Conservation (phyloP, 2,113 vertebrate species). For the Ceuthmochares aereus region DNA sequence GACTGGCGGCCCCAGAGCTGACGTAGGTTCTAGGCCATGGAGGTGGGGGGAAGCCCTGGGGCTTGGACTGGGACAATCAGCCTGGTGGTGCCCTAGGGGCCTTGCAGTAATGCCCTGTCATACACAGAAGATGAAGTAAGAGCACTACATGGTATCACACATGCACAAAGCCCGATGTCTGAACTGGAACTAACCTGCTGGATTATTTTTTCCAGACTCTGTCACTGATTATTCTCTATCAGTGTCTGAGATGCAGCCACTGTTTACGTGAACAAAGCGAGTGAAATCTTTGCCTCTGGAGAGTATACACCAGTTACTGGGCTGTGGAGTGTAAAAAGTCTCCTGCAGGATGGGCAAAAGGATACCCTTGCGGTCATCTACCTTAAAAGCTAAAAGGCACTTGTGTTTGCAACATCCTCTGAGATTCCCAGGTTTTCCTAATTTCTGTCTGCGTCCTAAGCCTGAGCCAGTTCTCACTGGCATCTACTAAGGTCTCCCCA, state of each 20-base stretch:
- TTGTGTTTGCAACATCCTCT: not conserved
- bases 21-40: too few species aligned
- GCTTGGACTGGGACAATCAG: not conserved
- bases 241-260: not conserved
- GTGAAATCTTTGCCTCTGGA: not conserved
- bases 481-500: not conserved
- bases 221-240: not conserved
- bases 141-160: not conserved
- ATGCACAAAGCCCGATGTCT: not conserved
- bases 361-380: not conserved
- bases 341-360: not conserved
- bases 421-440: not conserved
- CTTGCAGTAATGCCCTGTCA: not conserved
- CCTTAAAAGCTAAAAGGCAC: not conserved
- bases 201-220: not conserved
- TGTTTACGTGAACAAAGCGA: accelerated
- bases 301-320: not conserved
- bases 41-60: accelerated
- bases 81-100: not conserved
- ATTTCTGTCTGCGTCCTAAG: not conserved
- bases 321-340: not conserved
- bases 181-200: not conserved
- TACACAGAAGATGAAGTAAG: too few species aligned
- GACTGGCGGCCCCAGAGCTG: not conserved
- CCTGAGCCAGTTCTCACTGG: not conserved